Percentiles rank a stretch among this genome's conserved stretches.
Evolutionary conservation across 2,113 vertebrate species (phyloP).

Genomic region (Chamaetylas fuelleborni): DNA sequence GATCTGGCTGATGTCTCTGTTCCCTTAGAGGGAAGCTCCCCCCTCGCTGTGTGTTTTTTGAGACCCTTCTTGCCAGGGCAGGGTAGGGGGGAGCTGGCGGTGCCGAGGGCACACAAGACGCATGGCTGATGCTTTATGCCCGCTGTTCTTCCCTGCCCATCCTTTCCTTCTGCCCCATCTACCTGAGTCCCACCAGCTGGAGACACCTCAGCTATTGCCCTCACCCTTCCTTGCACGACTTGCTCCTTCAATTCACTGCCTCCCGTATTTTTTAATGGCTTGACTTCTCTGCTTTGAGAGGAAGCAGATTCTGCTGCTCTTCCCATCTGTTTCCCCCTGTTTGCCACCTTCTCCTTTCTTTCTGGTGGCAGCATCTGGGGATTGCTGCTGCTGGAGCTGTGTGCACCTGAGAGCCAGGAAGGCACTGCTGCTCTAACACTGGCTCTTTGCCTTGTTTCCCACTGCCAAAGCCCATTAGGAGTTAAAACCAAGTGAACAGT

Average conservation of each 20-base stretch:
- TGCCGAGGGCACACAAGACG: accelerated
- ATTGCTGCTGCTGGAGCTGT: accelerated
- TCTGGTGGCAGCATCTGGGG: background rate
- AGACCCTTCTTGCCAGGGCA: background rate
- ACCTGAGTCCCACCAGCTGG: background rate
- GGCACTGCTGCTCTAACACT: background rate
- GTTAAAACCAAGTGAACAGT: background rate
- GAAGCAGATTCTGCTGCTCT: accelerated
- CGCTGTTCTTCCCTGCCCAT: background rate
- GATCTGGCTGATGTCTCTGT: background rate
- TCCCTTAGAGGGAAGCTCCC: background rate
- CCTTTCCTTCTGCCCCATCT: background rate
- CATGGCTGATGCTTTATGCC: background rate
- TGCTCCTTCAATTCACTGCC: background rate
- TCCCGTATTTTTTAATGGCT: background rate
- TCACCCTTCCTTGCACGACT: background rate
- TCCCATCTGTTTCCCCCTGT: background rate
- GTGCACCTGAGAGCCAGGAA: conserved; percentile 16
- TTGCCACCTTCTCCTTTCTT: background rate
- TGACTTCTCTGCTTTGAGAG: background rate
- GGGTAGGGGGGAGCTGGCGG: accelerated
- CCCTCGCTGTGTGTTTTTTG: background rate
- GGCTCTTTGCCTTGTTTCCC: background rate
- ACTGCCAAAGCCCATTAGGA: background rate
- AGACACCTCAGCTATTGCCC: background rate